phyloP scores from a whole-genome alignment of 2,113 vertebrate genomes.

The Hymenochirus boettgeri region DNA sequence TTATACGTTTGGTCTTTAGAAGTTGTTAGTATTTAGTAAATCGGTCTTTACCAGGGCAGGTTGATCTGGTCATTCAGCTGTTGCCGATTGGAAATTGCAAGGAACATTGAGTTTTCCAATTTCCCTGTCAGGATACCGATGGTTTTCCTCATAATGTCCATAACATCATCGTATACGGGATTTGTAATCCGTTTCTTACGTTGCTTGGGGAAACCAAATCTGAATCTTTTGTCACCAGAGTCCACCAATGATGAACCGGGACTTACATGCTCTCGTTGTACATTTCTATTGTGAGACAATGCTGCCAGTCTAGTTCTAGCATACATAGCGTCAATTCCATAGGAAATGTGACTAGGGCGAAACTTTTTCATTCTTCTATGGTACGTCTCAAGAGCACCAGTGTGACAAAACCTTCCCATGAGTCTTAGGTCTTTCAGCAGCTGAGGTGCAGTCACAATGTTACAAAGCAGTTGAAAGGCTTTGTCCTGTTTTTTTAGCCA shows the following conservation, averaged over 20 bases:
- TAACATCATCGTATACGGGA: no score
- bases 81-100: no score
- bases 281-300: background rate
- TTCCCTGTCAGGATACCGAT: no score
- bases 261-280: background rate
- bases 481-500: background rate
- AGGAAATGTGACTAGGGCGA: background rate
- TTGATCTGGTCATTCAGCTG: no score
- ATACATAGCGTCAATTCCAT: background rate
- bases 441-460: background rate
- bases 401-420: background rate
- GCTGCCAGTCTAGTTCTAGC: background rate
- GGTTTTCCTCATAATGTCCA: no score
- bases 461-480: background rate
- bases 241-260: background rate
- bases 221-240: background rate
- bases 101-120: no score
- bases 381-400: background rate
- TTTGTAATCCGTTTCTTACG: no score
- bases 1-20: no score
- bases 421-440: background rate
- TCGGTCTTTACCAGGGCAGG: no score
- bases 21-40: no score
- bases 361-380: background rate
- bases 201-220: no score